Evolutionary conservation across 2,113 vertebrate species (phyloP), one percentile per base, ranked within the genome.

Genomic region (Peucedramus taeniatus): DNA sequence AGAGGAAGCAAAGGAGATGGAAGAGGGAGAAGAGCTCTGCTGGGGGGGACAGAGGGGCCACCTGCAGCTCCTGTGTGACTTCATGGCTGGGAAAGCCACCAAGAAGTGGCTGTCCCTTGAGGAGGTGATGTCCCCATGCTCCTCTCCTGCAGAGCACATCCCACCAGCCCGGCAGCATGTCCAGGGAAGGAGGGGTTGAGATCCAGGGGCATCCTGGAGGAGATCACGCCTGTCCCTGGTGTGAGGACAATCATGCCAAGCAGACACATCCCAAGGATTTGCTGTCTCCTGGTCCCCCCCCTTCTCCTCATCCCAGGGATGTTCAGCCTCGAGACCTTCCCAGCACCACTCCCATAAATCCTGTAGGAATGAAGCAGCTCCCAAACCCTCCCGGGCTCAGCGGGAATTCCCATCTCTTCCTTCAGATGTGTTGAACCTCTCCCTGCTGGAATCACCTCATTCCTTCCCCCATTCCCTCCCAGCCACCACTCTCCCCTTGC

Each of bases 291-390:
- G 2, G 50, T 83, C 10, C 57, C 4, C 72, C 44, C 35, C 15
- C 44, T 8, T 7, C 20, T 49, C 83, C 47, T 93, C 71, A 50
- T 31, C 31, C 83, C 21, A 7, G 33, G 33, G 45, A 22, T 13
- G 19, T n/a, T 31, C 49, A 20, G 0, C 13, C 71, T 9, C 0
- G 0, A 74, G 54, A 64, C 33, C 10, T 74, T 31, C 81, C n/a
- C 64, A 31, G 45, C 60, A 59, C 26, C 35, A 5, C n/a, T 82
- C 45, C 35, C 1, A 0, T 18, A 64, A 63, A 18, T 87, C 39
- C 8, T 1, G 18, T 8, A 61, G 53, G n/a, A 47, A 54, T 4
- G 7, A 40, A 72, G 27, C 40, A 21, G 20, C 57, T 72, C 84
- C 45, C 81, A 79, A 68, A 22, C 19, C 39, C 18, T 5, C 35